These are phyloP conservation scores for Astyanax mexicanus DNA, from an alignment of 2,797 vertebrate genomes.

Conservation along the genomic window DNA sequence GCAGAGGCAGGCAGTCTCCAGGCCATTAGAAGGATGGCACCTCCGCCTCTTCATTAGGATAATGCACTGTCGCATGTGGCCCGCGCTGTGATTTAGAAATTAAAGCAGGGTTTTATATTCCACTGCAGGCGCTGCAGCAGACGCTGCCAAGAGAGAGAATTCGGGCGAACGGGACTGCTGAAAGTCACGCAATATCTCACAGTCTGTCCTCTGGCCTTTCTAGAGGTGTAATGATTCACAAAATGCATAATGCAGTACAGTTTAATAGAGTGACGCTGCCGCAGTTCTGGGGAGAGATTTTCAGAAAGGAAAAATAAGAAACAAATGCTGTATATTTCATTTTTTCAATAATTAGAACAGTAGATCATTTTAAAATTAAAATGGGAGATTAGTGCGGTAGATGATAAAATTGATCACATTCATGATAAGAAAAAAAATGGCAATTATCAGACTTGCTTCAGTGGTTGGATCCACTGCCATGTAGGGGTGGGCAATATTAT, in stretches of 20 bases:
- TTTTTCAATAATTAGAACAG: too few species aligned
- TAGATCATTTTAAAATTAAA: too few species aligned
- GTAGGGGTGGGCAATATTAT: too few species aligned
- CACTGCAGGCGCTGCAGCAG: not conserved
- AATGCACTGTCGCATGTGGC: conserved; percentile 44
- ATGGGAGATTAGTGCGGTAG: too few species aligned
- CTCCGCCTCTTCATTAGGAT: conserved; percentile 48
- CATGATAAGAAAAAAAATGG: too few species aligned
- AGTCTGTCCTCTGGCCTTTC: not conserved
- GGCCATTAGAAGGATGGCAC: conserved; percentile 44
- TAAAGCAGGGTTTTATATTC: conserved; percentile 36
- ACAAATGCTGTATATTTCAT: not conserved
- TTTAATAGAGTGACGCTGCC: not conserved
- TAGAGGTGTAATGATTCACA: not conserved
- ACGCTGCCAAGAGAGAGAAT: not conserved
- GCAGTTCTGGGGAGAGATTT: too few species aligned
- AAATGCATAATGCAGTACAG: not conserved
- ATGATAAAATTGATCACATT: too few species aligned
- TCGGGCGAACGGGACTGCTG: not conserved
- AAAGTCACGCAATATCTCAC: not conserved
- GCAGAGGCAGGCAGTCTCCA: conserved; percentile 32
- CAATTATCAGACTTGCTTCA: too few species aligned
- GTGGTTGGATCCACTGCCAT: too few species aligned
- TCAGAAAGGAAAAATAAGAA: too few species aligned
- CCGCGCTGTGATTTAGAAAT: conserved; percentile 32